Percentiles rank a stretch among this genome's conserved stretches.
Conservation (phyloP, 2,888 invertebrate species). For the Hirudinaria manillensis region DNA sequence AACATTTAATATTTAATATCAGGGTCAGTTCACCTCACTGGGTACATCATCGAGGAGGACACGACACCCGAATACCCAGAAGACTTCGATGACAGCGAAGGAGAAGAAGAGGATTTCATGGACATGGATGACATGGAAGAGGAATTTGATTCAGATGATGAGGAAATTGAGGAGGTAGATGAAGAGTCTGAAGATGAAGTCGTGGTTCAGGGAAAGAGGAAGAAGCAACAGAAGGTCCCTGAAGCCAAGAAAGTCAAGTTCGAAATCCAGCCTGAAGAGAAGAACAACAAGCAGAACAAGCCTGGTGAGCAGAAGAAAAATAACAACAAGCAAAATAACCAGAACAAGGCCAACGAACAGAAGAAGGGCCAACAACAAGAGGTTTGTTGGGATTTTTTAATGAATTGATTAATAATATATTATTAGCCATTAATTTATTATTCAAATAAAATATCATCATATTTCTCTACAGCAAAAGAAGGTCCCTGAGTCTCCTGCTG, state of each 20-base stretch:
- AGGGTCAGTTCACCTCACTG: slow-evolving; percentile 48
- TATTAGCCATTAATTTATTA: neutral
- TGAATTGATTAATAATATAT: neutral
- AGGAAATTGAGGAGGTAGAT: too few relatives aligned
- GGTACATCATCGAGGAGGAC: slow-evolving; percentile 42
- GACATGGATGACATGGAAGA: too few relatives aligned
- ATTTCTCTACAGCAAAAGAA: neutral
- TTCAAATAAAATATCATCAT: neutral
- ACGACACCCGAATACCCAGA: neutral
- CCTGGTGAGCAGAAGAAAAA: neutral
- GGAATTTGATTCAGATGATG: too few relatives aligned
- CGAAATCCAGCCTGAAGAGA: too few relatives aligned
- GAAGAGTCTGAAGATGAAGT: too few relatives aligned
- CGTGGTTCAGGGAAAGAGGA: neutral
- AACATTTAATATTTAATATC: neutral
- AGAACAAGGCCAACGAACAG: neutral
- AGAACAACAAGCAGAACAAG: neutral
- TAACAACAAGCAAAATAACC: neutral
- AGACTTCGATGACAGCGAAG: slow-evolving; percentile 37
- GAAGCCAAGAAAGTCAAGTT: neutral
- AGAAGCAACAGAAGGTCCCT: neutral
- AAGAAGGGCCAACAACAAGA: neutral
- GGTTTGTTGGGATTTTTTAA: neutral
- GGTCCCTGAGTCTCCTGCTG: neutral
- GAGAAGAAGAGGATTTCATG: slow-evolving; percentile 36